Base-by-base conservation (phyloP, 2,113 vertebrate species). In the Anser cygnoides region DNA sequence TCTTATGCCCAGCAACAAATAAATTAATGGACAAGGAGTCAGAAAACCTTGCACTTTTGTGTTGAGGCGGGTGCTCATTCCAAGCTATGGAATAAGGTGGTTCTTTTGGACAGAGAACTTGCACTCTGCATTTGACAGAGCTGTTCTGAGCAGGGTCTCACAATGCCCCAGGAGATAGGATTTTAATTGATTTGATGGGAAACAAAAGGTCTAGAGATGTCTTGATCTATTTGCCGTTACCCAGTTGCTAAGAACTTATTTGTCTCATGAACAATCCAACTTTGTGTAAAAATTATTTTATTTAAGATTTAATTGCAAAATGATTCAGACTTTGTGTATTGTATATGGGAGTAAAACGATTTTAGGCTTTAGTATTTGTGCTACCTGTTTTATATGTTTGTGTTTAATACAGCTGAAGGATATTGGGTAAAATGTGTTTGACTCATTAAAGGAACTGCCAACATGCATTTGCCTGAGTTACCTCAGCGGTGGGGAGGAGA, bases 361-460 rank as follows among this genome's bases (percentile, higher is more conserved):
- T 77, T 79, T 81, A 86, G 77, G 37, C 70, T 70, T 71, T 13
- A 70, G 20, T 94, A 21, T 67, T 89, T 88, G 46, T 94, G 58
- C 35, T 93, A 23, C 59, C 77, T 72, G 71, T 3, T 68, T 59
- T 79, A 39, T 91, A 80, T 66, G 50, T 70, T 88, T 78, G 46
- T 62, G 41, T 83, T 86, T 82, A 72, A 92, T 84, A 37, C 74
- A 94, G 90, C 73, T 95, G 72, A 94, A 91, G 92, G 86, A 49
- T 84, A 80, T 73, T 96, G 94, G 68, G 44, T 92, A 89, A 90
- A 96, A 95, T 77, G 85, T 85, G 90, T 83, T 66, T 91, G 93
- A 86, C n/a, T 96, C 84, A 80, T 96, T 76, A 85, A 94, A 84
- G 94, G 96, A 93, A 93, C 83, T 87, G 87, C 85, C 87, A 95